Evolutionary conservation across 2,888 invertebrate genomes (phyloP).

Genomic region (Drosophila leonis): DNA sequence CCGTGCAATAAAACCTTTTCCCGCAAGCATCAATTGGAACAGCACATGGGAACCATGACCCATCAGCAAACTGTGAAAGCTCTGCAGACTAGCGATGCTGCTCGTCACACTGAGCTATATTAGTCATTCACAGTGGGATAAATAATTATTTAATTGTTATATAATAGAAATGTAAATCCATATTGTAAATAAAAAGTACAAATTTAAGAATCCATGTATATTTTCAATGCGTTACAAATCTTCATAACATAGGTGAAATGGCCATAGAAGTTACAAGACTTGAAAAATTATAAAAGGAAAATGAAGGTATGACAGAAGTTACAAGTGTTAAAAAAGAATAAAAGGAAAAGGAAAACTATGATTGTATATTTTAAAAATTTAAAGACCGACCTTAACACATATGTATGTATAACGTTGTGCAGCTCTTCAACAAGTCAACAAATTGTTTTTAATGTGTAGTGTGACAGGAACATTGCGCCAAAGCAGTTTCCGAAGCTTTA

Average conservation of each 20-base stretch:
- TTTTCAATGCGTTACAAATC: not conserved
- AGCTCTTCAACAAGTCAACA: too few species aligned
- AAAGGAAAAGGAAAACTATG: too few species aligned
- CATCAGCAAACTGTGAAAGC: slow-evolving; percentile 82
- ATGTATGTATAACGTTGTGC: too few species aligned
- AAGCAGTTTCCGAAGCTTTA: not conserved
- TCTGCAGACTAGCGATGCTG: slow-evolving; percentile 47
- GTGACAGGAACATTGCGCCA: too few species aligned
- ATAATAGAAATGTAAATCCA: slow-evolving; percentile 15
- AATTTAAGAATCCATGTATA: slow-evolving; percentile 23
- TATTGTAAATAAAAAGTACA: slow-evolving; percentile 56
- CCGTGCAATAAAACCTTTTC: slow-evolving; percentile 84
- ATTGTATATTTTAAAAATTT: too few species aligned
- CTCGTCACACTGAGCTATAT: slow-evolving; percentile 61
- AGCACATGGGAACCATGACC: slow-evolving; percentile 83
- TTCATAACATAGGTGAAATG: too few species aligned
- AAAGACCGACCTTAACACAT: too few species aligned
- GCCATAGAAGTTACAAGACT: too few species aligned
- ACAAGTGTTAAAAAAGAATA: too few species aligned
- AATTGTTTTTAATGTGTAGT: too few species aligned
- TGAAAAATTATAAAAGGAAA: too few species aligned
- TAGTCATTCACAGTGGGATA: slow-evolving; percentile 44
- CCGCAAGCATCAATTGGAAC: slow-evolving; percentile 83
- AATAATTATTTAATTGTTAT: slow-evolving; percentile 34
- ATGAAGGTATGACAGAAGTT: too few species aligned